phyloP scores from a whole-genome alignment of 2,888 invertebrate species.

The Heteromyza rotundicornis region DNA sequence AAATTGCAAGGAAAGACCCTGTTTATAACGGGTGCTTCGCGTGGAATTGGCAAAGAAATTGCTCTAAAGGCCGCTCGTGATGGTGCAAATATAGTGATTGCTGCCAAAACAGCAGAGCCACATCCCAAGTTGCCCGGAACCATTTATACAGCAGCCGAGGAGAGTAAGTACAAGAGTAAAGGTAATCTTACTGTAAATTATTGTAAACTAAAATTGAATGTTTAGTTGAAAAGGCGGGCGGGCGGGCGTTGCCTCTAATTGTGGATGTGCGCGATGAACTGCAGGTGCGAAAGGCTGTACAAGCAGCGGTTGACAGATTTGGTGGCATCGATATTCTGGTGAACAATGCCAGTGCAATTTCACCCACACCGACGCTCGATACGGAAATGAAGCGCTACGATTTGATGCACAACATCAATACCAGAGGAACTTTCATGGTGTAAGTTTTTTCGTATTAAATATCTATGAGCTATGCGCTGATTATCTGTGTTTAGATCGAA shows the following conservation, averaged over 20 bases:
- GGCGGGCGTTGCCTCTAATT: conserved; percentile 78
- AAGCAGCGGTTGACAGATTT: conserved; percentile 75
- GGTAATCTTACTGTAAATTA: conserved; percentile 38
- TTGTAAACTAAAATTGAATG: not conserved
- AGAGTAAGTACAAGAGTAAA: conserved; percentile 65
- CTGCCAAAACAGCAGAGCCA: conserved; percentile 85
- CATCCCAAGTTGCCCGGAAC: conserved; percentile 73
- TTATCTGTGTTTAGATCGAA: conserved; percentile 74
- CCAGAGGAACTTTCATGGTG: conserved; percentile 94
- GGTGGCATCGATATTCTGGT: conserved; percentile 94
- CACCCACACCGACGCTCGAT: conserved; percentile 77
- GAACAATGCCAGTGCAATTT: conserved; percentile 96
- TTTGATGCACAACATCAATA: conserved; percentile 93
- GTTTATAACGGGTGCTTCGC: conserved; percentile 94
- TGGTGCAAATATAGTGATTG: conserved; percentile 86
- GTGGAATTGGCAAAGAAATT: conserved; percentile 94
- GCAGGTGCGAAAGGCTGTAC: conserved; percentile 71
- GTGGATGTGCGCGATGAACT: conserved; percentile 82
- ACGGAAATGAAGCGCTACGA: conserved; percentile 97
- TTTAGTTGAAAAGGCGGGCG: conserved; percentile 80
- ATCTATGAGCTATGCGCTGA: not conserved
- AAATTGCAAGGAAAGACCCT: conserved; percentile 83
- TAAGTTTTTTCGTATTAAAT: conserved; percentile 66
- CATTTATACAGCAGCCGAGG: conserved; percentile 83
- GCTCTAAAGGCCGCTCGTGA: conserved; percentile 87